These are phyloP conservation scores for Drosophila aldrichi DNA, from an alignment of 2,888 invertebrate genomes.

Conservation along the genomic window DNA sequence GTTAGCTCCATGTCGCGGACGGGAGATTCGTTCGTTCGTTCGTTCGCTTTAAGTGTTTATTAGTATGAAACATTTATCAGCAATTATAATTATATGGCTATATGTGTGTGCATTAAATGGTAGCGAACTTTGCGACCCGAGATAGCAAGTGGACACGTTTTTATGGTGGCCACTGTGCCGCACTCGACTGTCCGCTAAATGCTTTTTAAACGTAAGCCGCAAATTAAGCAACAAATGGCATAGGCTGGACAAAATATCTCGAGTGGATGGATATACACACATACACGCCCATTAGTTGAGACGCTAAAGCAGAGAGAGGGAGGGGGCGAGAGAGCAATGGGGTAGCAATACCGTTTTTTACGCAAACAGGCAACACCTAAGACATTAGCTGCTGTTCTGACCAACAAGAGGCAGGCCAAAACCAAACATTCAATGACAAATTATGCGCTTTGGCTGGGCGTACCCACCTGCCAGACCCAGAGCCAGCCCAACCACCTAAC, in stretches of 20 bases:
- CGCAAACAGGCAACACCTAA: constrained; percentile 70
- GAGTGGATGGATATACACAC: constrained; percentile 40
- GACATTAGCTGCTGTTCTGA: constrained; percentile 60
- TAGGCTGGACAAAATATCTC: constrained; percentile 54
- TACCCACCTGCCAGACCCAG: constrained; percentile 46
- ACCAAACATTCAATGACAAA: constrained; percentile 82
- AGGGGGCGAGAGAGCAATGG: constrained; percentile 34
- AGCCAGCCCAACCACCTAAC: constrained; percentile 16
- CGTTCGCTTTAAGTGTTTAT: constrained; percentile 74
- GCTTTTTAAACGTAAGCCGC: constrained; percentile 69
- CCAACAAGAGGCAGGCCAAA: constrained; percentile 37
- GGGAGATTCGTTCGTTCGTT: constrained; percentile 21
- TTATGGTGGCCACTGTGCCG: constrained; percentile 52
- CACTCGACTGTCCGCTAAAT: constrained; percentile 49
- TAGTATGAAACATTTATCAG: constrained; percentile 83
- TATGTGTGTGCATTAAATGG: constrained; percentile 78
- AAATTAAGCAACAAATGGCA: constrained; percentile 68
- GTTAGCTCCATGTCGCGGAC: constrained; percentile 46
- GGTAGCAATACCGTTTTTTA: constrained; percentile 53
- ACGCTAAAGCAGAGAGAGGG: constrained; percentile 35
- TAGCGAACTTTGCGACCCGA: constrained; percentile 77
- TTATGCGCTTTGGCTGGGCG: constrained; percentile 72
- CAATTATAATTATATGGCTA: constrained; percentile 83
- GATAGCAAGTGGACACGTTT: constrained; percentile 55
- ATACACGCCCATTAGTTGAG: constrained; percentile 60